Base-by-base conservation (phyloP, 2,113 vertebrate species). In the Bubo scandiacus region DNA sequence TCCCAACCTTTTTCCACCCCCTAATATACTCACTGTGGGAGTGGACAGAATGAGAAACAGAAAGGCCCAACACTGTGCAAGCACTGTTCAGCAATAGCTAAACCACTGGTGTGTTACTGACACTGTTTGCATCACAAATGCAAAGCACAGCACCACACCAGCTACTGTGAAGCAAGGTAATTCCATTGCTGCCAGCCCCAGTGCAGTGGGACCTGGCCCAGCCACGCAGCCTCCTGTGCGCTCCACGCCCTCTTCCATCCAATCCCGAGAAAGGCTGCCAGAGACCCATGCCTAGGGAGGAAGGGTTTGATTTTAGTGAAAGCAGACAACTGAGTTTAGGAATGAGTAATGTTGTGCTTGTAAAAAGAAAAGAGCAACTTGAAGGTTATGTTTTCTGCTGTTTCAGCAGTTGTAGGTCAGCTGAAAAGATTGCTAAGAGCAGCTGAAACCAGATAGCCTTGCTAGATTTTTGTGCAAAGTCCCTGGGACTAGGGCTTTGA, bases 351-450 rank as follows among this genome's bases (percentile, higher is more conserved):
- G 63, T 61, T 47, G 23, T 36, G 30, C 72, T 79, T 78, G 43
- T 84, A 82, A 85, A 89, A 94, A 89, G 65, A 73, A 93, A 86
- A 75, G 21, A 89, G 73, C 38, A 61, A 75, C 61, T 30, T 49
- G 57, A 91, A 91, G 81, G 68, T 91, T 83, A 61, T 23, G 52
- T 73, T 94, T 94, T 86, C 77, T 92, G 80, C 73, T 84, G 77
- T 75, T 92, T 81, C 77, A 43, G 57, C 80, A 27, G 1, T 27
- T 86, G 77, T 36, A 94, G 95, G 73, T 79, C 92, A 95, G 49
- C 65, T 90, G 88, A 88, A 92, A 91, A 59, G 65, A 71, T 36
- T 88, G 93, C 73, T 40, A 91, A 52, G 72, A 91, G 73, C 80
- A 81, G 52, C 40, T 94, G 68, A 94, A 94, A 92, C 13, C 61